These are phyloP conservation scores for Perca flavescens DNA, from an alignment of 2,113 vertebrate genomes.

Conservation along the genomic window DNA sequence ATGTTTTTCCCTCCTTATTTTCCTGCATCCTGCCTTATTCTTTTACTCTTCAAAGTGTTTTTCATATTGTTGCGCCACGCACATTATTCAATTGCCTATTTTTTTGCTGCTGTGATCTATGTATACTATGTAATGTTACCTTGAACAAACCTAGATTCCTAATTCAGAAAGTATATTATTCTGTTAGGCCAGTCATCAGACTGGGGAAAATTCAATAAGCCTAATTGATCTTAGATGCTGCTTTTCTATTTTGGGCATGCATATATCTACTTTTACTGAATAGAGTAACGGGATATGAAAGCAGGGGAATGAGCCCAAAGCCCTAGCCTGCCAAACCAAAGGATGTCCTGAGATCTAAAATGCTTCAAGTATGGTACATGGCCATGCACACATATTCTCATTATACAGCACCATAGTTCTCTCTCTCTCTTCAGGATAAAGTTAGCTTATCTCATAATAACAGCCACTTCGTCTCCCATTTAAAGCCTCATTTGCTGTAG, in stretches of 20 bases:
- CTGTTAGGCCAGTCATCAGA: not conserved
- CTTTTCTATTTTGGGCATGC: slow-evolving; percentile 9
- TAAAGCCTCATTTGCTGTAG: slow-evolving; percentile 61
- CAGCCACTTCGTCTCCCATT: slow-evolving; percentile 55
- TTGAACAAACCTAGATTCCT: not conserved
- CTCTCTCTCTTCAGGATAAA: slow-evolving; percentile 39
- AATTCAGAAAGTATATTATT: not conserved
- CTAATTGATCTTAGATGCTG: not conserved
- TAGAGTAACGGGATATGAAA: not conserved
- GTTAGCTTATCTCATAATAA: slow-evolving; percentile 65
- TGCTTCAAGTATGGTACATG: slow-evolving; percentile 14
- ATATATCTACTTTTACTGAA: not conserved
- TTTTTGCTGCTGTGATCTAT: not conserved
- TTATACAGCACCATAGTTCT: slow-evolving; percentile 18
- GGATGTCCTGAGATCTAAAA: slow-evolving; percentile 26
- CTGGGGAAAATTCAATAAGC: not conserved
- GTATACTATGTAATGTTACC: not conserved
- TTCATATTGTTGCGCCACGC: not conserved
- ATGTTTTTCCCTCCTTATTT: not conserved
- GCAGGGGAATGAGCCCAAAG: not conserved
- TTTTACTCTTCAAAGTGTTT: slow-evolving; percentile 9
- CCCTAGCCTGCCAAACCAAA: not conserved
- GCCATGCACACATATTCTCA: slow-evolving; percentile 28
- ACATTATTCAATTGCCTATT: slow-evolving; percentile 7
- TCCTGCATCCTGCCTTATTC: not conserved